Evolutionary conservation across 2,113 vertebrate genomes (phyloP).

Genomic region (Leucopsar rothschildi): DNA sequence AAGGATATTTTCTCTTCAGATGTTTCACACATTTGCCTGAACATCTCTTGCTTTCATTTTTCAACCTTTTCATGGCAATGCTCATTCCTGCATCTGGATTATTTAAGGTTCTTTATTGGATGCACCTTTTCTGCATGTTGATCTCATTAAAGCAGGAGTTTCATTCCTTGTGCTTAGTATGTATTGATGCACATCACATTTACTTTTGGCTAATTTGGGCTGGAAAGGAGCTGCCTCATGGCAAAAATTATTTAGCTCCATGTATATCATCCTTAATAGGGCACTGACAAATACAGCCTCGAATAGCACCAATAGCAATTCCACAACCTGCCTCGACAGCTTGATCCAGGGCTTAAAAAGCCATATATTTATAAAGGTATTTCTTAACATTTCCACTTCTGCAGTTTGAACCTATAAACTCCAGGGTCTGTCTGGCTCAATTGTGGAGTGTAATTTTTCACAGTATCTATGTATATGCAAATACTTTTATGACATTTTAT

Average conservation of each 20-base stretch:
- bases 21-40: background rate
- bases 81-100: background rate
- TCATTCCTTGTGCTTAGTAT: background rate
- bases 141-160: background rate
- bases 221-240: background rate
- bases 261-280: constrained; percentile 27
- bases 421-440: background rate
- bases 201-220: constrained; percentile 1
- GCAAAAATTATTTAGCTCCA: constrained; percentile 27
- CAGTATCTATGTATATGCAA: background rate
- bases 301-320: background rate
- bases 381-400: constrained; percentile 18
- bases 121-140: background rate
- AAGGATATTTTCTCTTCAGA: background rate
- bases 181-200: background rate
- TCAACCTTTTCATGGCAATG: background rate
- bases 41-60: background rate
- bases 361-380: background rate
- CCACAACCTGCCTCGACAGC: background rate
- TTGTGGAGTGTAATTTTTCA: background rate
- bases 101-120: background rate
- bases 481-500: background rate
- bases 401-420: background rate
- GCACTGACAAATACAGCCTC: background rate
- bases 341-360: constrained; percentile 25